Conservation (phyloP, 1,140 invertebrate genomes). For the Lasioglossum baleicum region DNA sequence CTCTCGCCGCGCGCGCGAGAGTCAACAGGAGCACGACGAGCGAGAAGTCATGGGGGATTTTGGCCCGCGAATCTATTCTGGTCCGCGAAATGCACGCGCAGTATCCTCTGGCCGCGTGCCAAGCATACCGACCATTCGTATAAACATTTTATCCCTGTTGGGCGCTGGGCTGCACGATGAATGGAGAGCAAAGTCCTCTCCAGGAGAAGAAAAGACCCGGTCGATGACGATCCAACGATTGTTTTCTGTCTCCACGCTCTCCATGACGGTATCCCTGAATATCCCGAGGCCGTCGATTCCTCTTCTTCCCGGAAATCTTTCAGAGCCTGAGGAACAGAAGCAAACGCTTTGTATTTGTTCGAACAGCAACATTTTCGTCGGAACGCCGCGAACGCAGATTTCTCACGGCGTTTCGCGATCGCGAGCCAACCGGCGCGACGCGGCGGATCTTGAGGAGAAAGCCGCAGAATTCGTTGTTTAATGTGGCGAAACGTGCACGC, state of each 20-base stretch:
- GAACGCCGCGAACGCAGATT: background rate
- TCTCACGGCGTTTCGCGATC: background rate
- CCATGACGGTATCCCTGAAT: no score
- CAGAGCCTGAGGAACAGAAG: no score
- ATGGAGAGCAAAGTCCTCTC: constrained; percentile 62
- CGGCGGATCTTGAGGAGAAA: background rate
- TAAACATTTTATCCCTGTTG: constrained; percentile 76
- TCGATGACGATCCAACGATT: background rate
- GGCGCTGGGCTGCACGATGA: constrained; percentile 65
- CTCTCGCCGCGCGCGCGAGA: background rate
- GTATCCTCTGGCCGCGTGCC: constrained; percentile 74
- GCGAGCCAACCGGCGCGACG: background rate
- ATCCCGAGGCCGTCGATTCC: no score
- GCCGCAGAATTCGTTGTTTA: constrained; percentile 13
- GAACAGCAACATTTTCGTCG: background rate
- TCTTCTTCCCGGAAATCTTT: no score
- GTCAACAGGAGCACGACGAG: constrained; percentile 53
- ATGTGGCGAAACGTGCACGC: constrained; percentile 1
- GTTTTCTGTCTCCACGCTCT: no score
- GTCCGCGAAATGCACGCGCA: constrained; percentile 73
- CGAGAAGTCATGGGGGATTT: constrained; percentile 77
- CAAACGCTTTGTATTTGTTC: background rate
- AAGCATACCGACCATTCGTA: constrained; percentile 68
- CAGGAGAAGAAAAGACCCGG: constrained; percentile 19
- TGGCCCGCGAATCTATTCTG: constrained; percentile 73